These are phyloP conservation scores for Toxotes jaculatrix DNA, from an alignment of 2,113 vertebrate species.

Conservation along the genomic window DNA sequence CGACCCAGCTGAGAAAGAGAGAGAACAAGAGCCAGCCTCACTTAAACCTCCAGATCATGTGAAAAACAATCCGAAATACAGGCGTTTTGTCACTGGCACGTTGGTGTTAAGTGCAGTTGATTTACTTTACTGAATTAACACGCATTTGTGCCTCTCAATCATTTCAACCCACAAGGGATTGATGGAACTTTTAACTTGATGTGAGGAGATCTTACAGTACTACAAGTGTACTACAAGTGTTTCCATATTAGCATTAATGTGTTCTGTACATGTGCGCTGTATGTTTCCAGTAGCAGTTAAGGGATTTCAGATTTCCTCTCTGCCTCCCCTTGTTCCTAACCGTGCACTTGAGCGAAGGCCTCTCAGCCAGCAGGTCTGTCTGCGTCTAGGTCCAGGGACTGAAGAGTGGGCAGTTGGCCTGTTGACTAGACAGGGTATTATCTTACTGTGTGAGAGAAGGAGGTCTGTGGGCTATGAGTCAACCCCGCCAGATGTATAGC, in stretches of 20 bases:
- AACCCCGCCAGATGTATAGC: constrained; percentile 61
- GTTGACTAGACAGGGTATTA: constrained; percentile 69
- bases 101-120: constrained; percentile 5
- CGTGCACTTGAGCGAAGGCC: constrained; percentile 40
- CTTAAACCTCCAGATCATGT: constrained; percentile 37
- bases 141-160: constrained; percentile 3
- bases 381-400: constrained; percentile 13
- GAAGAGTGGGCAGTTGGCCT: constrained; percentile 65
- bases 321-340: constrained; percentile 36
- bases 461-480: constrained; percentile 61
- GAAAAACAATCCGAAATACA: constrained; percentile 35
- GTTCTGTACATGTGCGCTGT: constrained; percentile 29
- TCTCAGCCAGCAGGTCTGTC: constrained; percentile 49
- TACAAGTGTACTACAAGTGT: neutral
- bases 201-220: neutral
- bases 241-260: constrained; percentile 8
- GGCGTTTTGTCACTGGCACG: constrained; percentile 2
- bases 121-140: neutral
- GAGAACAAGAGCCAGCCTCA: constrained; percentile 30
- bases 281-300: constrained; percentile 47
- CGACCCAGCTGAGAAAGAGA: constrained; percentile 41
- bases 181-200: neutral
- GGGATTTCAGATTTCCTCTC: constrained; percentile 28
- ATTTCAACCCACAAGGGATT: neutral
- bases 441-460: constrained; percentile 71